Conservation (phyloP, 1,140 invertebrate genomes). For the Microplitis demolitor region DNA sequence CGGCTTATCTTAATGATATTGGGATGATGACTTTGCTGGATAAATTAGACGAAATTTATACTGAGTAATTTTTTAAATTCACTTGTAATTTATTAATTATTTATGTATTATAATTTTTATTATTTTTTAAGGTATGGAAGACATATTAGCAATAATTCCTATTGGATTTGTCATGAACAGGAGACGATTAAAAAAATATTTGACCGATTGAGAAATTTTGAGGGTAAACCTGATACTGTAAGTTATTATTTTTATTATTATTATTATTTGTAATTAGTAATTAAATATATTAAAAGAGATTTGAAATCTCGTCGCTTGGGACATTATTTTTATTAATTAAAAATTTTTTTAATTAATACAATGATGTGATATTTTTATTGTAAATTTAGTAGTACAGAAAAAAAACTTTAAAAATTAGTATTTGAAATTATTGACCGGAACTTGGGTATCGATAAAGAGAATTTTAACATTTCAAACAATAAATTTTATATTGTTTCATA, state of each 20-base stretch:
- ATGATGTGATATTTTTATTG: no score
- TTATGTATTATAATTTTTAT: constrained; percentile 21
- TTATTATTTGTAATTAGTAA: background rate
- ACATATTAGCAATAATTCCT: constrained; percentile 85
- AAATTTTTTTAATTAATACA: no score
- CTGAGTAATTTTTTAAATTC: constrained; percentile 60
- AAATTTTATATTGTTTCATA: no score
- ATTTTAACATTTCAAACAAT: no score
- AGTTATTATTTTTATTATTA: constrained; percentile 42
- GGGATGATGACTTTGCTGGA: constrained; percentile 69
- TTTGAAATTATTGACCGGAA: no score
- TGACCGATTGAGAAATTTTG: constrained; percentile 77
- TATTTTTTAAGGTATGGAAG: constrained; percentile 73
- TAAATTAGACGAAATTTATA: constrained; percentile 84
- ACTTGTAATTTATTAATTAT: background rate
- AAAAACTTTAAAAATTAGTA: no score
- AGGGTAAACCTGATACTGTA: constrained; percentile 68
- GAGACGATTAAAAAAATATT: constrained; percentile 79
- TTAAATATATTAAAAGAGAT: background rate
- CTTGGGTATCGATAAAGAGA: no score
- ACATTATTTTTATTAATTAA: no score
- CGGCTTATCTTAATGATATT: constrained; percentile 73
- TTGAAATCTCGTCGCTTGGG: no score
- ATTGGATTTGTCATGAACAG: constrained; percentile 85
- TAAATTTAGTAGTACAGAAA: no score